Base-by-base conservation (phyloP, 1,140 invertebrate genomes). In the Papilio dardanus region DNA sequence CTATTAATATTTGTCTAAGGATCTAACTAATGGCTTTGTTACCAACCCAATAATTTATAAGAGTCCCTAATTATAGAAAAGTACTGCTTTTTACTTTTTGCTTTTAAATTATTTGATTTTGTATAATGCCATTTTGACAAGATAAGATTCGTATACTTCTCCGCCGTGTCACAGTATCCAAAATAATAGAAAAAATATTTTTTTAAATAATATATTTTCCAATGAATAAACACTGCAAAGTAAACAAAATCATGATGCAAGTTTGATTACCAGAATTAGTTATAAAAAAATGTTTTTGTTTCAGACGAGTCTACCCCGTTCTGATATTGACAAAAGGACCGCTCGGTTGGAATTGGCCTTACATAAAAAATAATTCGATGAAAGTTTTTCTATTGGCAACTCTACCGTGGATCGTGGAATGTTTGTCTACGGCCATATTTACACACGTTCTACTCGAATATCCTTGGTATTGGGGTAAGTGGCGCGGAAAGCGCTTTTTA, bases 311-410 rank as follows among this genome's bases (percentile, higher is more conserved):
- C 77, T 98, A 98, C 16, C 94, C 99, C 75, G 97, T 97, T 46
- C 96, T 99, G 71, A 99, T 99, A 83, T 93, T 99, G 79, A 97
- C 97, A 65, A 95, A 98, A 92, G 99, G 98, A 79, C 98, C 98
- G 5, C 94, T 99, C 79, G 97, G 98, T 86, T 95, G 99, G 86
- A 97, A 99, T 91, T 97, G 98, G 62, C 92, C 95, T 76, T 97
- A 97, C 31, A 95, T 99, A 83, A 96, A 96, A 88, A 96, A 96
- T 82, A 95, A 99, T 81, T 96, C 95, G 83, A 93, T 95, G 80
- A 96, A 96, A 66, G 96, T 96, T 37, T 95, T 98, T 21, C 96
- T 98, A 86, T 92, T 99, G 54, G 97, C 98, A 33, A 95, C 98
- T 69, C 93, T 96, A 58, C 98, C 98, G 3, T 99, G 98, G 96